Percentiles rank a stretch among this genome's conserved stretches.
These are phyloP conservation scores for Paraescarpia echinospica DNA, from an alignment of 1,140 invertebrate genomes.

Conservation along the genomic window DNA sequence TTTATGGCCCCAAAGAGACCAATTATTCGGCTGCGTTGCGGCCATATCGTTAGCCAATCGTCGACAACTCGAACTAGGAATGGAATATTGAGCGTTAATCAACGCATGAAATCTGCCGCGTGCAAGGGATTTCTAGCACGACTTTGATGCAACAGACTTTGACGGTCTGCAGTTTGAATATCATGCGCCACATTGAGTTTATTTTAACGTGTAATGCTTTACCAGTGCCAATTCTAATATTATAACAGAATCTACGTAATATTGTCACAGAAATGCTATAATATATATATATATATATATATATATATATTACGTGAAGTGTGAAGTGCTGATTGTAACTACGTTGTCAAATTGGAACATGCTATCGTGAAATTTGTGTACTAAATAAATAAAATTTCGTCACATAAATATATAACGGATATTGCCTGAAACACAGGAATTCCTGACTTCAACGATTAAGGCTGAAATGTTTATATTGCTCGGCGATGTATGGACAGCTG, in stretches of 20 bases:
- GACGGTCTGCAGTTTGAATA: too few relatives aligned
- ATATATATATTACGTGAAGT: background rate
- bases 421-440: background rate
- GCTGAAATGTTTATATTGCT: background rate
- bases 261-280: background rate
- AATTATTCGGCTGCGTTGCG: background rate
- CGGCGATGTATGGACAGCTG: background rate
- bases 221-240: too few relatives aligned
- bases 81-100: background rate
- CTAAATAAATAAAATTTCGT: background rate
- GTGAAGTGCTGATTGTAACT: background rate
- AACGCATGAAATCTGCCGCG: background rate
- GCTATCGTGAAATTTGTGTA: background rate
- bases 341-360: background rate
- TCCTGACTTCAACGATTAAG: background rate
- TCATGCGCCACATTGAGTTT: too few relatives aligned
- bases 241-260: background rate
- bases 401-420: background rate
- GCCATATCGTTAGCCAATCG: background rate
- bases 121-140: background rate
- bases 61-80: background rate
- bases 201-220: too few relatives aligned
- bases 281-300: too few relatives aligned
- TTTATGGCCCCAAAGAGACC: background rate
- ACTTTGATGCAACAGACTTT: too few relatives aligned